Base-by-base conservation (phyloP, 2,888 invertebrate genomes). In the Physocephala rufipes region DNA sequence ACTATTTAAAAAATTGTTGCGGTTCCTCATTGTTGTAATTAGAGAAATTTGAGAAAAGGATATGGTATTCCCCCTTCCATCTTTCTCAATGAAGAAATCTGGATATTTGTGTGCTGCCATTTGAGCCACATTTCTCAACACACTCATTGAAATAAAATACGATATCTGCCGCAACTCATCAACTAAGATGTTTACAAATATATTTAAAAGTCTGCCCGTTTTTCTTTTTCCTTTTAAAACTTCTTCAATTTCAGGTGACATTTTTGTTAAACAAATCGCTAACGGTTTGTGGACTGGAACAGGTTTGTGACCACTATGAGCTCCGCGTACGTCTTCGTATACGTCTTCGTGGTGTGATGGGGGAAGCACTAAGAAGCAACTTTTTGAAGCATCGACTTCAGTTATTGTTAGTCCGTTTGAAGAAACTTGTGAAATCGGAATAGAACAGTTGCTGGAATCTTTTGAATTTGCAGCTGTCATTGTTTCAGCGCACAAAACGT, bases 1-100 rank as follows among this genome's bases (percentile, higher is more conserved):
- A 51, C 16, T 51, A 62, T 62, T 66, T 69, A 53, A 55, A 62
- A 67, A 49, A 67, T 62, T 30, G n/a, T 62, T 62, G 24, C 62
- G 62, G 24, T 62, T 62, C 43, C 30, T 61, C 62, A 62, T 62
- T 36, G 36, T 62, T 21, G 62, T 36, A 62, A 36, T 21, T 45
- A 62, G 21, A 2, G 62, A 62, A 36, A 30, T 62, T 36, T 30
- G 62, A 1, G 62, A n/a, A 24, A 19, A 36, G 3, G 62, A 62
- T 21, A 62, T 45, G 45, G 16, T 16, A 21, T 36, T 36, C 2
- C 62, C 62, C 1, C 45, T 21, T 21, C 62, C 36, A 62, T 36
- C 30, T 36, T 62, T 62, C 45, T 62, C 62, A 13, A 45, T 45
- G 45, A 62, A 62, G 36, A 43, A 62, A 36, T 62, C 62, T 19